Evolutionary conservation across 2,888 invertebrate species (phyloP).

Genomic region (Carterocephalus palaemon): DNA sequence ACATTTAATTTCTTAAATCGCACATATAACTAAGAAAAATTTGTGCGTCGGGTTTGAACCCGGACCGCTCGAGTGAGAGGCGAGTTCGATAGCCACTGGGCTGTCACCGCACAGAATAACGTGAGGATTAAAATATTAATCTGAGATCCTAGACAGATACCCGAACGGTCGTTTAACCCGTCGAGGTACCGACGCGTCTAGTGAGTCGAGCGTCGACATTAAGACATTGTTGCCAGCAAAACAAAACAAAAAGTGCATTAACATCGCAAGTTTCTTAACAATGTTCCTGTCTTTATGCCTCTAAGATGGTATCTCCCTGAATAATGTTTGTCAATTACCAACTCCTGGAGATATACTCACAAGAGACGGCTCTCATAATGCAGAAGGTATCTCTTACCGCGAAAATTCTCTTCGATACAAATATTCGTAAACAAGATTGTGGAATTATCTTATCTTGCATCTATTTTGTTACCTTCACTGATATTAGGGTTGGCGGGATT

Average conservation of each 20-base stretch:
- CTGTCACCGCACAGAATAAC: no score
- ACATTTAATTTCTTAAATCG: no score
- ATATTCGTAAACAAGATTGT: constrained; percentile 16
- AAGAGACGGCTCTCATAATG: constrained; percentile 21
- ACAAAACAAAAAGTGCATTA: constrained; percentile 24
- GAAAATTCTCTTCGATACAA: constrained; percentile 17
- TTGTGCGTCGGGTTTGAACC: no score
- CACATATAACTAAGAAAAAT: no score
- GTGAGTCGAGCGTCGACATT: no score
- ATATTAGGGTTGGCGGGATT: constrained; percentile 7
- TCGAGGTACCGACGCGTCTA: no score
- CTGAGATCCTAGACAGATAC: no score
- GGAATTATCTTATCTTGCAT: constrained; percentile 21
- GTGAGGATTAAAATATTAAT: no score
- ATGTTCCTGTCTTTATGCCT: constrained; percentile 14
- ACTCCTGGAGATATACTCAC: constrained; percentile 13
- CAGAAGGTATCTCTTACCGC: constrained; percentile 12
- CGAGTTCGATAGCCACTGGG: no score
- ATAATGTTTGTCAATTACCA: constrained; percentile 25
- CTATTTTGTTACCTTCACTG: constrained; percentile 11
- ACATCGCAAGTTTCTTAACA: constrained; percentile 18
- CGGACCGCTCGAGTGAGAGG: no score
- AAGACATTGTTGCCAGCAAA: constrained; percentile 8
- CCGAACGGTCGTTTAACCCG: no score
- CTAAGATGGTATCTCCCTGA: constrained; percentile 19